Percentiles rank a stretch among this genome's conserved stretches.
These are phyloP conservation scores for Rhipidura dahli DNA, from an alignment of 2,113 vertebrate species.

Conservation along the genomic window DNA sequence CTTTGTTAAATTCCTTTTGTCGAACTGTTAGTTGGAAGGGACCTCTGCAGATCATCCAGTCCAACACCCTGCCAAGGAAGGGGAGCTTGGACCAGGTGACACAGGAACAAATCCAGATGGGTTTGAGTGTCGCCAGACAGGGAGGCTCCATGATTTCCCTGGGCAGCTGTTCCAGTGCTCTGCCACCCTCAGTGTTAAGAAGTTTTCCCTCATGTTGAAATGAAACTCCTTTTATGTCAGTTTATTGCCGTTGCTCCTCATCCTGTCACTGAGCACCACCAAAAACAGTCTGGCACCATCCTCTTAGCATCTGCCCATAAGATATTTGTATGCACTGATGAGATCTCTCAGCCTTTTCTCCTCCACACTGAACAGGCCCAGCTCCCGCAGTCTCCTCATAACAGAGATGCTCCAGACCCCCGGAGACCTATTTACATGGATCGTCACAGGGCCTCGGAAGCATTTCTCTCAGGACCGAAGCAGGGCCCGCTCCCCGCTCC, in stretches of 20 bases:
- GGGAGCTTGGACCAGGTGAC: too few species aligned
- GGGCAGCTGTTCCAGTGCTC: not conserved
- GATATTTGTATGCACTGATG: rapidly evolving
- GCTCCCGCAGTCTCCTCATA: rapidly evolving
- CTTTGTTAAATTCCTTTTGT: not conserved
- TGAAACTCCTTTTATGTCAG: not conserved
- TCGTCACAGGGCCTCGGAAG: too few species aligned
- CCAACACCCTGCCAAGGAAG: not conserved
- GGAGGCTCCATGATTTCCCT: not conserved
- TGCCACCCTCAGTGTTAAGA: rapidly evolving
- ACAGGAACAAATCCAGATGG: not conserved
- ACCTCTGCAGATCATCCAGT: not conserved
- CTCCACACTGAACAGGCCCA: not conserved
- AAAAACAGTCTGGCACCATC: not conserved
- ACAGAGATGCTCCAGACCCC: not conserved
- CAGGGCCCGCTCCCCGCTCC: too few species aligned
- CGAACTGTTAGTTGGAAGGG: too few species aligned
- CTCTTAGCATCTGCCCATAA: not conserved
- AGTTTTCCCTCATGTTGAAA: not conserved
- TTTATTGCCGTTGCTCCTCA: not conserved
- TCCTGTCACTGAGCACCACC: not conserved
- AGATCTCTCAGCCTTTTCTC: not conserved
- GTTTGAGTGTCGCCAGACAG: not conserved
- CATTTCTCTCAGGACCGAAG: rapidly evolving
- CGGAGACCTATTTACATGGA: rapidly evolving